Conservation (phyloP, 2,113 vertebrate genomes). For the Syrmaticus mikado region DNA sequence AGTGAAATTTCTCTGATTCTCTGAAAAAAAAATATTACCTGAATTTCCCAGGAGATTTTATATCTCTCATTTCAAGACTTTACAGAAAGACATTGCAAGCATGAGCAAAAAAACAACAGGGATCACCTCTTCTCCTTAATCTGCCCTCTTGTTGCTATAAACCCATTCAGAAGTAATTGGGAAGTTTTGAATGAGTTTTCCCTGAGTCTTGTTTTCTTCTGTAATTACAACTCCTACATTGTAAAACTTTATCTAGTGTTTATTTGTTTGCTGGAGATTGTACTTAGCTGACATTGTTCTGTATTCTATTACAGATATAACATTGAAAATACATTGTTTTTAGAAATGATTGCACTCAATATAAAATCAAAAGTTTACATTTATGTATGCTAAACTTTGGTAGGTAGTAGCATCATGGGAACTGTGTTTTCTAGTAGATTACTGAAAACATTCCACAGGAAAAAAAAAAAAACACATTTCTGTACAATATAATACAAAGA, state of each 20-base stretch:
- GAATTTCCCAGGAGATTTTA: not conserved
- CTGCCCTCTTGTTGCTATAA: not conserved
- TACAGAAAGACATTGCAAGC: not conserved
- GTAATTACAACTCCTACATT: not conserved
- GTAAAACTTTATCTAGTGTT: not conserved
- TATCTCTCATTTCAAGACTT: not conserved
- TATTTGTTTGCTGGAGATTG: not conserved
- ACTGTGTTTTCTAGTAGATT: not conserved
- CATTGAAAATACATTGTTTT: not conserved
- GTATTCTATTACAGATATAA: not conserved
- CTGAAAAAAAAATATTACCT: not conserved
- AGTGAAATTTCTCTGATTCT: not conserved
- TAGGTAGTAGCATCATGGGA: not conserved
- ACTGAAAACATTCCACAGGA: not conserved
- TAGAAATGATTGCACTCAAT: not conserved
- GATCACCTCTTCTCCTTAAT: not conserved
- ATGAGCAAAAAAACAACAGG: not conserved
- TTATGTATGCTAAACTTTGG: not conserved
- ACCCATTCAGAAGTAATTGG: not conserved
- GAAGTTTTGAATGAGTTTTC: not conserved
- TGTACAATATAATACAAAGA: not conserved
- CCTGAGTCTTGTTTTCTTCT: not conserved
- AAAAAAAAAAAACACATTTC: not conserved
- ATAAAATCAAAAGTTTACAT: constrained; percentile 12
- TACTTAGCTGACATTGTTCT: not conserved